Evolutionary conservation across 2,113 vertebrate species (phyloP), one percentile per base, ranked within the genome.

Genomic region (Mesocricetus auratus): DNA sequence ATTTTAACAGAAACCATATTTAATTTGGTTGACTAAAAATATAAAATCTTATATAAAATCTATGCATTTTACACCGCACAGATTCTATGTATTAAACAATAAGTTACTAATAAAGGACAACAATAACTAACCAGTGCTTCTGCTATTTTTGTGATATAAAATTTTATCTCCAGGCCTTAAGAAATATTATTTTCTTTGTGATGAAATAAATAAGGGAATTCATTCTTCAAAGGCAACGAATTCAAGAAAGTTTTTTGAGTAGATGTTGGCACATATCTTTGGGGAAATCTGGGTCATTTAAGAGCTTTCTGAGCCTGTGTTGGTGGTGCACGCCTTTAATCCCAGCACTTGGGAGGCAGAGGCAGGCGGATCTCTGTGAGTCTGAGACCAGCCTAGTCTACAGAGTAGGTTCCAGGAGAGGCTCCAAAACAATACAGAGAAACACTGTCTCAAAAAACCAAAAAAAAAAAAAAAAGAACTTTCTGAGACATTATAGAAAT

Each of bases 211-310:
- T 64, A 71, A 22, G n/a, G 0, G 3, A 81, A 47, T 73, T 77
- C 1, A 82, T 92, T 73, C 3, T 58, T 66, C 22, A 93, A 17
- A 24, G n/a, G 83, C 16, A 91, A 93, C 2, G 3, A 85, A 81
- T 90, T 96, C 15, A 81, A 31, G 74, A 92, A 60, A 86, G 5
- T 45, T 77, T 92, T 71, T n/a, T 36, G 7, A 7, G 5, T 50
- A 66, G 36, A 50, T 31, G 58, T 96, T 93, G 60, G 90, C 77
- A 92, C 86, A 66, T 53, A 73, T 47, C 3, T 89, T 77, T 77
- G 22, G 33, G 12, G 8, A 64, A 90, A 71, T 1, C 22, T 64
- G 5, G 4, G 26, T 42, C 53, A 86, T 3, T 66, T 58, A 58
- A 47, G 33, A 81, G 0, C 36, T 60, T 58, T 74, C 13, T 56